phyloP scores from a whole-genome alignment of 2,113 vertebrate species.

The Nettapus auritus region DNA sequence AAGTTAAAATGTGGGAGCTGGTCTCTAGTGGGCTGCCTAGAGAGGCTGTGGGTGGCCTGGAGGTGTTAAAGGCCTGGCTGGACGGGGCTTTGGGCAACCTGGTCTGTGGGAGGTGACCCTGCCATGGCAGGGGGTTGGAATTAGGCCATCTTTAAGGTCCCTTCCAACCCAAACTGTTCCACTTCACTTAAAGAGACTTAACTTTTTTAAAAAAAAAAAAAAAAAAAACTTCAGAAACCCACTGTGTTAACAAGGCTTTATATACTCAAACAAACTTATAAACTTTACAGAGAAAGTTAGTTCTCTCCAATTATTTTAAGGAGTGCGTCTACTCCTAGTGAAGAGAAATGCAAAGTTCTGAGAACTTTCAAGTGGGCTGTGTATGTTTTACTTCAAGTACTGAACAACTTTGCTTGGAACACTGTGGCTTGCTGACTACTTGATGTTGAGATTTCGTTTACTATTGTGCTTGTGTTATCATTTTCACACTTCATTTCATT shows the following conservation, averaged over 20 bases:
- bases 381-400: neutral
- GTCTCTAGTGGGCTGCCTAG: too few relatives aligned
- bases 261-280: neutral
- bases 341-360: neutral
- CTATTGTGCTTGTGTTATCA: neutral
- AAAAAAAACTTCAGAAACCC: neutral
- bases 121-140: too few relatives aligned
- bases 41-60: too few relatives aligned
- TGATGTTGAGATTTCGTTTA: neutral
- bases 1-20: rapidly evolving
- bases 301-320: neutral
- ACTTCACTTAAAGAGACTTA: neutral
- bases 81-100: too few relatives aligned
- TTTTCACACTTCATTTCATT: neutral
- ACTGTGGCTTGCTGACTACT: neutral
- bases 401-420: neutral
- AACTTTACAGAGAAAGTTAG: neutral
- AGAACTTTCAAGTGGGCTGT: neutral
- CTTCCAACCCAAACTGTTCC: too few relatives aligned
- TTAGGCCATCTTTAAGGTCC: too few relatives aligned
- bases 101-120: too few relatives aligned
- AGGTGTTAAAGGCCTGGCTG: too few relatives aligned
- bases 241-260: neutral
- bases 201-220: too few relatives aligned
- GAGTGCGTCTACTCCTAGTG: neutral